Evolutionary conservation across 1,140 invertebrate species (phyloP).

Genomic region (Ceratitis capitata): DNA sequence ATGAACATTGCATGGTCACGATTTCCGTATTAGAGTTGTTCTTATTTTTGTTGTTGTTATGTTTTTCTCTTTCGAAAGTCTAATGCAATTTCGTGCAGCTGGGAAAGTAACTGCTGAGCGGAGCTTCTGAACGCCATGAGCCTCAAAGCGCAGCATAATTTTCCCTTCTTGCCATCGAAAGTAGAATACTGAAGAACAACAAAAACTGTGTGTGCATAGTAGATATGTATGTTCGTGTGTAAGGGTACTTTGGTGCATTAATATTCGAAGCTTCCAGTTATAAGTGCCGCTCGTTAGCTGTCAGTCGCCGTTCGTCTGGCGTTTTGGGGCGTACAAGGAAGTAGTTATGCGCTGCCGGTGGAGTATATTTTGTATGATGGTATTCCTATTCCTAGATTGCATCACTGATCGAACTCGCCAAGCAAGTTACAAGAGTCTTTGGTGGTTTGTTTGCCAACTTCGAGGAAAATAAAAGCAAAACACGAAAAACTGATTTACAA

Average conservation of each 20-base stretch:
- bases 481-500: background rate
- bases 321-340: constrained; percentile 23
- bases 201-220: background rate
- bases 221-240: background rate
- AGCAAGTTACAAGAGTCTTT: background rate
- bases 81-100: background rate
- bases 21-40: background rate
- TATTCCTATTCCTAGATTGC: background rate
- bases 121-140: background rate
- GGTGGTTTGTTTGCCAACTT: background rate
- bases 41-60: background rate
- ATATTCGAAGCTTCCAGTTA: background rate
- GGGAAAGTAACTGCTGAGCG: background rate
- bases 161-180: background rate
- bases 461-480: background rate
- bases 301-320: background rate
- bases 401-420: background rate
- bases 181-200: too few relatives aligned
- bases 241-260: background rate
- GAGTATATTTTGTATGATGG: background rate
- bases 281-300: background rate
- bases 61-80: background rate
- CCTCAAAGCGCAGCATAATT: background rate
- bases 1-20: constrained; percentile 20
- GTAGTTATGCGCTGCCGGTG: background rate